phyloP scores from a whole-genome alignment of 2,888 invertebrate genomes.

The Biston betularia region DNA sequence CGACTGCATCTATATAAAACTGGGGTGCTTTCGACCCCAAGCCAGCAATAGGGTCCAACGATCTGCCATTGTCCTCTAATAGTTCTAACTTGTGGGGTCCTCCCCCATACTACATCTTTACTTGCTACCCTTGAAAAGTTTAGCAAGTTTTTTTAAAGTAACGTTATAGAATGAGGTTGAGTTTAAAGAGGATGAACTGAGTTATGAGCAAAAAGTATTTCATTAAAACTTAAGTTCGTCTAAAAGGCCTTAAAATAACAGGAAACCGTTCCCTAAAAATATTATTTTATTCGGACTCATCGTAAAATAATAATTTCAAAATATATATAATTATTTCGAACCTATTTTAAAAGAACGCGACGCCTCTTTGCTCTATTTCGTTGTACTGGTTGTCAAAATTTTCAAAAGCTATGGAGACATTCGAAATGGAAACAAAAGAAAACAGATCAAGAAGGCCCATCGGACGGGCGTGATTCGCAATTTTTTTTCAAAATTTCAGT shows the following conservation, averaged over 20 bases:
- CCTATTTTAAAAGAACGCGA: constrained; percentile 36
- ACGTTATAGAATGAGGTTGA: constrained; percentile 33
- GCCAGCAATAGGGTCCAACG: constrained; percentile 64
- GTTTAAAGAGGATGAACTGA: neutral
- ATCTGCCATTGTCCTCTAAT: constrained; percentile 73
- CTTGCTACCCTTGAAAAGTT: constrained; percentile 60
- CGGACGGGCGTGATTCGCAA: constrained; percentile 71
- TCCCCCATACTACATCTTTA: constrained; percentile 64
- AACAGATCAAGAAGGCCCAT: constrained; percentile 70
- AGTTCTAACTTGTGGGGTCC: constrained; percentile 61
- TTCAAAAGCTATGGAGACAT: constrained; percentile 47
- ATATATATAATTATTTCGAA: constrained; percentile 4
- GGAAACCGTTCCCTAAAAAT: no score
- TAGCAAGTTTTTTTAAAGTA: constrained; percentile 46
- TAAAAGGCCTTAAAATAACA: no score
- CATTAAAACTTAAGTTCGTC: neutral
- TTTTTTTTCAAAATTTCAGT: constrained; percentile 79
- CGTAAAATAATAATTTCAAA: no score
- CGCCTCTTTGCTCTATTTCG: constrained; percentile 28
- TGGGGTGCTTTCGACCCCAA: constrained; percentile 57
- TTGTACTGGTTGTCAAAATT: constrained; percentile 45
- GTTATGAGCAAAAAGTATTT: neutral
- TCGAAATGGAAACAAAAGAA: constrained; percentile 70
- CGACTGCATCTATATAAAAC: constrained; percentile 48
- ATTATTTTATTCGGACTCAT: no score